phyloP scores from a whole-genome alignment of 1,140 invertebrate genomes.

The Alviniconcha marisindica region DNA sequence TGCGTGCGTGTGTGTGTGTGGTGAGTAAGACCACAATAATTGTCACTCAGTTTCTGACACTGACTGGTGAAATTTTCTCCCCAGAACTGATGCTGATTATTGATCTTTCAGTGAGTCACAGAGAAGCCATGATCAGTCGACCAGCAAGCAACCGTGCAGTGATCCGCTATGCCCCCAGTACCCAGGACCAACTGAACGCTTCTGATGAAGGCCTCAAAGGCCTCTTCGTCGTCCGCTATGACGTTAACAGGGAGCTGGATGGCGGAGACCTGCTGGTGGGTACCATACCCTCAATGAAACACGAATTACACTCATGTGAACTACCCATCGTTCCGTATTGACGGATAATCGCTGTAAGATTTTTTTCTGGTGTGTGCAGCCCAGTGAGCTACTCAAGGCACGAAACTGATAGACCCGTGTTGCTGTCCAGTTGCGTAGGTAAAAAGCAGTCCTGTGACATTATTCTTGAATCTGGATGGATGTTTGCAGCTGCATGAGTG shows the following conservation, averaged over 20 bases:
- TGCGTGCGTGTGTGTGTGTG: too few relatives aligned
- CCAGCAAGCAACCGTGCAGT: constrained; percentile 53
- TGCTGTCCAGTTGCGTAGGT: background rate
- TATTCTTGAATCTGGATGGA: background rate
- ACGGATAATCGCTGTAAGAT: too few relatives aligned
- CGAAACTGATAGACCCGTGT: too few relatives aligned
- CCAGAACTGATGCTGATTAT: too few relatives aligned
- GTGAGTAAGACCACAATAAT: background rate
- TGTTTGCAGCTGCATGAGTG: background rate
- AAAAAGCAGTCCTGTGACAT: background rate
- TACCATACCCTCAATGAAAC: too few relatives aligned
- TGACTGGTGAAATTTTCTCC: too few relatives aligned
- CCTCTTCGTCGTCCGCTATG: constrained; percentile 57
- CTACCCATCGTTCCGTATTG: too few relatives aligned
- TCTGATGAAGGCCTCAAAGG: constrained; percentile 55
- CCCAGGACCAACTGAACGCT: constrained; percentile 44
- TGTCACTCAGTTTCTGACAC: too few relatives aligned
- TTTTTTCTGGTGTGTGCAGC: too few relatives aligned
- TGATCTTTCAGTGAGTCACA: background rate
- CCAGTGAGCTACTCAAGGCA: too few relatives aligned
- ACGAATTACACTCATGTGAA: too few relatives aligned
- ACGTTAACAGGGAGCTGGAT: constrained; percentile 57
- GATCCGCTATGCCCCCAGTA: constrained; percentile 53
- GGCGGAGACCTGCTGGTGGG: constrained; percentile 62
- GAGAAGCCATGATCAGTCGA: constrained; percentile 16